A percentile compares a stretch with the other conserved stretches of the same genome.
phyloP scores from a whole-genome alignment of 2,113 vertebrate species.

The Chloebia gouldiae region DNA sequence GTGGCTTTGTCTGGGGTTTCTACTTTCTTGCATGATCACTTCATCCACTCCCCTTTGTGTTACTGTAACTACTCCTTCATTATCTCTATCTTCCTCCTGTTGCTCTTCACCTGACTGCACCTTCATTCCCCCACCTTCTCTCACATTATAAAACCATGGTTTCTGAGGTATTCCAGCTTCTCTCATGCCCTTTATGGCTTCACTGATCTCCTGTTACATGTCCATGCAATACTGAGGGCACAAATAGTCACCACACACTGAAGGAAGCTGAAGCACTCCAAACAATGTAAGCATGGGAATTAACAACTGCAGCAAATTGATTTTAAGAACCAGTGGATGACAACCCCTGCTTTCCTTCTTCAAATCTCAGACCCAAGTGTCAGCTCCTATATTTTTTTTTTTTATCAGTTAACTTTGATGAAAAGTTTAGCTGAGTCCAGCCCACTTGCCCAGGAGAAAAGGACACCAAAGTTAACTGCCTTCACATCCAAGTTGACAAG shows the following conservation, averaged over 20 bases:
- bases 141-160: neutral
- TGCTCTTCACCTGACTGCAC: neutral
- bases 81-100: neutral
- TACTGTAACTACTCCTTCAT: neutral
- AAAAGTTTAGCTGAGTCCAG: neutral
- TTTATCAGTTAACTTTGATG: neutral
- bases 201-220: neutral
- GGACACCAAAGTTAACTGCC: neutral
- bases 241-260: neutral
- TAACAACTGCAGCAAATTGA: neutral
- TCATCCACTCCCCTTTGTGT: neutral
- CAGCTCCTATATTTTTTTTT: neutral
- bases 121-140: neutral
- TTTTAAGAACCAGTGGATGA: neutral
- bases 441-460: neutral
- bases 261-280: neutral
- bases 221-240: accelerated
- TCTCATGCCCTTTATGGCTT: neutral
- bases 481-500: neutral
- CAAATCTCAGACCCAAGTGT: neutral
- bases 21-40: neutral
- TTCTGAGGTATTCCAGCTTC: neutral
- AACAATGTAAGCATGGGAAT: neutral
- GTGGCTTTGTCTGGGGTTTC: neutral
- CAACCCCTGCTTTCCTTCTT: neutral